Evolutionary conservation across 1,140 invertebrate species (phyloP).

Genomic region (Notospermus geniculatus): DNA sequence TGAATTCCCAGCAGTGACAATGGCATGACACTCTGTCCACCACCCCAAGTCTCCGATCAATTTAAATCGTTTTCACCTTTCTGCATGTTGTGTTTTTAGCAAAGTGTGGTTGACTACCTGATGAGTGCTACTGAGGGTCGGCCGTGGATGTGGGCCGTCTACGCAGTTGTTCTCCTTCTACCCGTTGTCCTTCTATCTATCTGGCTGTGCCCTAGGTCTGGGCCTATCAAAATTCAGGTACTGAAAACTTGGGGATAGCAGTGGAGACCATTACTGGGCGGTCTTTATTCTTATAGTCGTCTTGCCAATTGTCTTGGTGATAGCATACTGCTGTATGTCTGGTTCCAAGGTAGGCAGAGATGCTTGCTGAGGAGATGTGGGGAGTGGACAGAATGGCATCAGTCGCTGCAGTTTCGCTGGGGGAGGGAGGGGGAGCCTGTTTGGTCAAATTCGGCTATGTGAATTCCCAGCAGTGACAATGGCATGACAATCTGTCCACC

Average conservation of each 20-base stretch:
- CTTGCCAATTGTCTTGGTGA: constrained; percentile 74
- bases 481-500: not conserved
- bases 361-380: constrained; percentile 1
- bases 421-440: too few relatives aligned
- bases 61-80: constrained; percentile 15
- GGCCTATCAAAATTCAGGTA: constrained; percentile 35
- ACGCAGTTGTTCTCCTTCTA: constrained; percentile 74
- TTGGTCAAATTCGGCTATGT: too few relatives aligned
- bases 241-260: not conserved
- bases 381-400: constrained; percentile 19
- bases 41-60: not conserved
- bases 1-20: constrained; percentile 13
- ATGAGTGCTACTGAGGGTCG: constrained; percentile 71
- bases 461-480: constrained; percentile 13
- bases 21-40: not conserved
- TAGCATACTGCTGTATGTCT: constrained; percentile 72
- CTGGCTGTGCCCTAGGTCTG: constrained; percentile 44
- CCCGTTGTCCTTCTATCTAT: constrained; percentile 74
- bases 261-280: constrained; percentile 63
- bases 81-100: constrained; percentile 21
- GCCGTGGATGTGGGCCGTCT: constrained; percentile 85
- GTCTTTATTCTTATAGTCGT: constrained; percentile 79
- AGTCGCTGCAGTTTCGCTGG: too few relatives aligned
- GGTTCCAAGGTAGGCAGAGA: constrained; percentile 37
- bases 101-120: constrained; percentile 30